These are phyloP conservation scores for Podabrus alpinus DNA, from an alignment of 2,888 invertebrate genomes.

Conservation along the genomic window DNA sequence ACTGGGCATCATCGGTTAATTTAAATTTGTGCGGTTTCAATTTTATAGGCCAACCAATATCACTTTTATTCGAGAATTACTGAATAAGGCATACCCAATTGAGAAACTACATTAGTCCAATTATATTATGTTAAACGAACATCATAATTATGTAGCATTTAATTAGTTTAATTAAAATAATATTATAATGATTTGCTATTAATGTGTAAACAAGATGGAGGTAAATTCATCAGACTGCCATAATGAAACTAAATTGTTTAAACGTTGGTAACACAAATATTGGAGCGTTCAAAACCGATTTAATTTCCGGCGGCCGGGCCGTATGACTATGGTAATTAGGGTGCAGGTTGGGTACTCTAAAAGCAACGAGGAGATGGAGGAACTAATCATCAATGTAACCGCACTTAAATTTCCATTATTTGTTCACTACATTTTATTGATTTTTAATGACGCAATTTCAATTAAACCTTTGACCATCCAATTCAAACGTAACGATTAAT, in stretches of 20 bases:
- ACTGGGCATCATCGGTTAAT: too few relatives aligned
- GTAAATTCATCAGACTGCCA: conserved; percentile 29
- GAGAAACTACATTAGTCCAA: not conserved
- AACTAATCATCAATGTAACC: conserved; percentile 54
- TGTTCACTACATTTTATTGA: conserved; percentile 41
- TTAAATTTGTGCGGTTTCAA: too few relatives aligned
- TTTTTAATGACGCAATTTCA: conserved; percentile 12
- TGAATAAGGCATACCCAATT: not conserved
- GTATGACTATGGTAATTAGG: conserved; percentile 59
- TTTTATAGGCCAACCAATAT: not conserved
- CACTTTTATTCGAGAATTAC: too few relatives aligned
- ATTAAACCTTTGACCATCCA: conserved; percentile 5
- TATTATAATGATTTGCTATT: conserved; percentile 21
- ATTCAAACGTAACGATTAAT: not conserved
- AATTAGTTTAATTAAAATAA: conserved; percentile 6
- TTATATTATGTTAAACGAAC: not conserved
- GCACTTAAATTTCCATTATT: conserved; percentile 55
- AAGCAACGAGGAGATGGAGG: conserved; percentile 46
- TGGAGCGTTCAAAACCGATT: conserved; percentile 54
- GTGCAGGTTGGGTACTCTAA: conserved; percentile 54
- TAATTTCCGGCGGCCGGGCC: conserved; percentile 53
- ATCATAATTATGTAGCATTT: not conserved
- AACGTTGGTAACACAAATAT: conserved; percentile 54
- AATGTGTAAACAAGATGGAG: conserved; percentile 14
- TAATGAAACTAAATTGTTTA: conserved; percentile 55